Evolutionary conservation across 2,113 vertebrate genomes (phyloP).

Genomic region (Montifringilla adamsi): DNA sequence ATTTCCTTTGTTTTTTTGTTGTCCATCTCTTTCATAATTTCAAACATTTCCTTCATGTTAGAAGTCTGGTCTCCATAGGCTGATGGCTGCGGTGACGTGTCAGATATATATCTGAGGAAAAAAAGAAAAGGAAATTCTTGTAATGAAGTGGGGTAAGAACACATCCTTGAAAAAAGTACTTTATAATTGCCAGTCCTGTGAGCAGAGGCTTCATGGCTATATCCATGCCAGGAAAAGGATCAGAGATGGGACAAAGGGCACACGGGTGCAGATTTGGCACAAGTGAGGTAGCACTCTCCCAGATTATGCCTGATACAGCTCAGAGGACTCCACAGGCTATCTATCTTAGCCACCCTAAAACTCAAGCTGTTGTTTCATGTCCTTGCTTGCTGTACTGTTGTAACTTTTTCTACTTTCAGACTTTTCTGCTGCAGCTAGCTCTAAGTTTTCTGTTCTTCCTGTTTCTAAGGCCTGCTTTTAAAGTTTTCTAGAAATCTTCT

Average conservation of each 20-base stretch:
- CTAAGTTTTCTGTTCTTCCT: neutral
- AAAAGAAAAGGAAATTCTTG: neutral
- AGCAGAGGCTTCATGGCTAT: neutral
- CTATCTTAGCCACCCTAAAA: neutral
- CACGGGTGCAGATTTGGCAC: neutral
- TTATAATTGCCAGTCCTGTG: neutral
- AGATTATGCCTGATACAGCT: neutral
- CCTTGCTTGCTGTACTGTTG: neutral
- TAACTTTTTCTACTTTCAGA: neutral
- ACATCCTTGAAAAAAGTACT: neutral
- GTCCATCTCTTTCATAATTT: neutral
- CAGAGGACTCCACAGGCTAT: neutral
- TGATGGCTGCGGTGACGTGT: accelerated
- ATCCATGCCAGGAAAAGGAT: neutral
- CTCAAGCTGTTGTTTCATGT: no score
- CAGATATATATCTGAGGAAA: neutral
- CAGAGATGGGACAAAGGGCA: neutral
- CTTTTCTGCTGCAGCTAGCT: neutral
- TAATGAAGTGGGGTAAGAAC: neutral
- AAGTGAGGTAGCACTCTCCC: neutral
- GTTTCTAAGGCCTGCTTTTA: neutral
- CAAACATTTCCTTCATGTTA: neutral
- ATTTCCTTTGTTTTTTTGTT: no score
- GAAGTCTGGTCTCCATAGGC: neutral
- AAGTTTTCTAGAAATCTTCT: neutral